Percentiles rank a stretch among this genome's conserved stretches.
phyloP scores from a whole-genome alignment of 2,888 invertebrate genomes.

The Leucoma salicis region DNA sequence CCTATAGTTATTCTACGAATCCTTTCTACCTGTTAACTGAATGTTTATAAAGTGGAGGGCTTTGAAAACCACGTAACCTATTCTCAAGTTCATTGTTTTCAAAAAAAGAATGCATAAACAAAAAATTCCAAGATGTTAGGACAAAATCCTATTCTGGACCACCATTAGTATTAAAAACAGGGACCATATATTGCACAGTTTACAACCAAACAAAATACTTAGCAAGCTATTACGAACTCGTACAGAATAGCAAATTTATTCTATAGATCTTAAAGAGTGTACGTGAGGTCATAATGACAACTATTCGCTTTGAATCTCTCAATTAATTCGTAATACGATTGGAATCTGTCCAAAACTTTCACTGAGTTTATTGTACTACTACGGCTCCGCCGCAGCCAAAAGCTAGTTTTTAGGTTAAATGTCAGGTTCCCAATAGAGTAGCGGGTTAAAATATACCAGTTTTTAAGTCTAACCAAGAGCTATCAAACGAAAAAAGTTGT shows the following conservation, averaged over 20 bases:
- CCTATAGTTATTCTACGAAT: too few species aligned
- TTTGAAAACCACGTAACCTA: too few species aligned
- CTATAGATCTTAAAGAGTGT: conserved; percentile 9
- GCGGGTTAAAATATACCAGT: too few species aligned
- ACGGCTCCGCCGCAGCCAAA: too few species aligned
- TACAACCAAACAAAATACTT: conserved; percentile 23
- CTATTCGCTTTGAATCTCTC: conserved; percentile 18
- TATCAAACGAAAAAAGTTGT: too few species aligned
- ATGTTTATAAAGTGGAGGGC: too few species aligned
- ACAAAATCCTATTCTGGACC: not conserved
- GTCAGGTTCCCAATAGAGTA: too few species aligned
- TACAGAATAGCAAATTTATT: conserved; percentile 29
- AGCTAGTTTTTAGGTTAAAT: too few species aligned
- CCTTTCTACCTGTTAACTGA: too few species aligned
- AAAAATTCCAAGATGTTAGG: conserved; percentile 5
- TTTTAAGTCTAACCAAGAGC: too few species aligned
- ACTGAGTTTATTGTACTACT: conserved; percentile 40
- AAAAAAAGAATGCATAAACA: too few species aligned
- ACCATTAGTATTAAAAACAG: conserved; percentile 16
- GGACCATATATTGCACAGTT: conserved; percentile 20
- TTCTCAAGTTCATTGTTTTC: too few species aligned
- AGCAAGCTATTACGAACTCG: conserved; percentile 15
- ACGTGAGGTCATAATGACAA: conserved; percentile 13
- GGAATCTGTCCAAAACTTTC: conserved; percentile 42
- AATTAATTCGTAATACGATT: conserved; percentile 21